A percentile compares a stretch with the other conserved stretches of the same genome.
Conservation (phyloP, 2,113 vertebrate genomes). For the Herpailurus yagouaroundi region DNA sequence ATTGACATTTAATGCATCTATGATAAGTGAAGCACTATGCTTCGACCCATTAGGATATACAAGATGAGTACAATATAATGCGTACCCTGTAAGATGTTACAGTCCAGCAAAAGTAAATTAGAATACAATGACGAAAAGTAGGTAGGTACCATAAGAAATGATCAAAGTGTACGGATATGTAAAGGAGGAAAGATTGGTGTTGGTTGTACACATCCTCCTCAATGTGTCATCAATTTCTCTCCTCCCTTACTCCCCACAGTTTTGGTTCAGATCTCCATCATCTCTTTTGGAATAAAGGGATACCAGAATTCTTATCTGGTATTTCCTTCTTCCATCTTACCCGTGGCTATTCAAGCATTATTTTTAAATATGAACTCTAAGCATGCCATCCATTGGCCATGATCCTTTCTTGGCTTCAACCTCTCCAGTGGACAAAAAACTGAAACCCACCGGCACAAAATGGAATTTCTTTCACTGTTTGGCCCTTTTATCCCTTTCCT, state of each 20-base stretch:
- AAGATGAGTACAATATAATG: background rate
- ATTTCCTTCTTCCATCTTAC: background rate
- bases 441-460: background rate
- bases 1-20: too few species aligned
- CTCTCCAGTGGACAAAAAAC: background rate
- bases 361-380: background rate
- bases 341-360: background rate
- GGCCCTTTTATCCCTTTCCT: background rate
- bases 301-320: background rate
- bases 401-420: background rate
- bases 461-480: background rate
- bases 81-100: background rate
- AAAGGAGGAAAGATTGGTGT: background rate
- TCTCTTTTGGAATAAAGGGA: background rate
- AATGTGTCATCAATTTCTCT: too few species aligned
- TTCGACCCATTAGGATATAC: background rate
- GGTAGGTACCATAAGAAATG: background rate
- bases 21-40: background rate
- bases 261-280: background rate
- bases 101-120: background rate
- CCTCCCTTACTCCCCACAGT: background rate
- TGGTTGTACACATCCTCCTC: background rate
- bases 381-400: background rate
- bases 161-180: fast-evolving
- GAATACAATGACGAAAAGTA: background rate